Evolutionary conservation across 2,797 vertebrate species (phyloP).

Genomic region (Eptatretus atami): DNA sequence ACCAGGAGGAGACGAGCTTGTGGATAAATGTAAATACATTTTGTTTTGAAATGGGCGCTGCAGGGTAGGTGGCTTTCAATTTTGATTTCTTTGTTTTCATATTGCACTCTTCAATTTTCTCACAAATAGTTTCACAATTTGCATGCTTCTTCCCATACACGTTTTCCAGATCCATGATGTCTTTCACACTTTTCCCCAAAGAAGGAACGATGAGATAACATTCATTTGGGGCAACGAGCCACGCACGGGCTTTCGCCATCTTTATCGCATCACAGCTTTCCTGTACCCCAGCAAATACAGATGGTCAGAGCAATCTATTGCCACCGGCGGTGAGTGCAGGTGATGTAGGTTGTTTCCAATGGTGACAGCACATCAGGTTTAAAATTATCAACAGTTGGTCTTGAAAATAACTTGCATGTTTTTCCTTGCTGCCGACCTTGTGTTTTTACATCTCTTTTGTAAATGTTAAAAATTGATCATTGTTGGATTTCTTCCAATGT

Average conservation of each 20-base stretch:
- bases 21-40: slow-evolving; percentile 38
- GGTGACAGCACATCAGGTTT: too few relatives aligned
- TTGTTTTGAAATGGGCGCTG: too few relatives aligned
- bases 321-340: neutral
- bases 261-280: slow-evolving; percentile 37
- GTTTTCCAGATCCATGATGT: slow-evolving; percentile 44
- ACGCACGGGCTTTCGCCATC: slow-evolving; percentile 52
- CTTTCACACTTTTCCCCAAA: slow-evolving; percentile 47
- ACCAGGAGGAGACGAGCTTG: slow-evolving; percentile 59
- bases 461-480: too few relatives aligned
- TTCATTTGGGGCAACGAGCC: slow-evolving; percentile 51
- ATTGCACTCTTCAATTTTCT: neutral
- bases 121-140: neutral
- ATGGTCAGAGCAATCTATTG: slow-evolving; percentile 20
- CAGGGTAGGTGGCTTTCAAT: neutral
- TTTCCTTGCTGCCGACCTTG: too few relatives aligned
- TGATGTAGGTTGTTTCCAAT: too few relatives aligned
- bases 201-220: slow-evolving; percentile 30
- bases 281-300: slow-evolving; percentile 21
- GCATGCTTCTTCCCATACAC: neutral
- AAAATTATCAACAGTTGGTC: too few relatives aligned
- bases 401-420: too few relatives aligned
- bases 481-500: too few relatives aligned
- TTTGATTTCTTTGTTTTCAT: neutral
- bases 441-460: too few relatives aligned